Base-by-base conservation (phyloP, 2,797 vertebrate genomes). In the Silurus aristotelis region DNA sequence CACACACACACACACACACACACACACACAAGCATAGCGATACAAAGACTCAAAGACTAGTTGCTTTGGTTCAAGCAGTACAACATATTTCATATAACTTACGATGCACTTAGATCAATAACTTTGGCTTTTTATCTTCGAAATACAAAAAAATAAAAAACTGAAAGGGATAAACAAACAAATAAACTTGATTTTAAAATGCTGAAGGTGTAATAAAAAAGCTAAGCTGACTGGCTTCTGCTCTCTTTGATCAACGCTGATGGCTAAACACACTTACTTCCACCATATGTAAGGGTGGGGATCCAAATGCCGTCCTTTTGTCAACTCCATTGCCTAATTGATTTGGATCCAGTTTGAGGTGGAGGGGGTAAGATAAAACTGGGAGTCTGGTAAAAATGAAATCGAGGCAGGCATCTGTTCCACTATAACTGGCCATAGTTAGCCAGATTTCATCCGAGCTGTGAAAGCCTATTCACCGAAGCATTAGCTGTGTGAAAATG, bases 331-430 rank as follows among this genome's bases (percentile, higher is more conserved):
- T 89, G 87, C 87, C 86, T 92, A 92, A 93, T 91, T 92, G 91
- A 91, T 91, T 91, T 93, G 92, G 91, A 92, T 89, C 85, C 87
- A 82, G 88, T 83, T 87, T 88, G 83, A 89, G 88, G 83, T 79
- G 84, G 46, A 67, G 72, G 83, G 83, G 25, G 83, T 67, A 27
- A 83, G 75, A 87, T 87, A 86, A 85, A 88, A 87, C 72, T 85
- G 73, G 72, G 68, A 55, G 60, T 88, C 85, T 85, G 86, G 87
- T 88, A 68, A 90, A 89, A 89, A 91, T 84, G 85, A 68, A 91
- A 91, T 90, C 81, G 89, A 81, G 82, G 85, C 87, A 90, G 90
- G 87, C 92, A 93, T 92, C 91, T 93, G 92, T 91, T 93, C 91
- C 87, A 87, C 89, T 84, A 84, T 88, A 89, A 89, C 86, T 83